Percentiles rank a stretch among this genome's conserved stretches.
Evolutionary conservation across 2,888 invertebrate species (phyloP).

Genomic region (Emesis furor): DNA sequence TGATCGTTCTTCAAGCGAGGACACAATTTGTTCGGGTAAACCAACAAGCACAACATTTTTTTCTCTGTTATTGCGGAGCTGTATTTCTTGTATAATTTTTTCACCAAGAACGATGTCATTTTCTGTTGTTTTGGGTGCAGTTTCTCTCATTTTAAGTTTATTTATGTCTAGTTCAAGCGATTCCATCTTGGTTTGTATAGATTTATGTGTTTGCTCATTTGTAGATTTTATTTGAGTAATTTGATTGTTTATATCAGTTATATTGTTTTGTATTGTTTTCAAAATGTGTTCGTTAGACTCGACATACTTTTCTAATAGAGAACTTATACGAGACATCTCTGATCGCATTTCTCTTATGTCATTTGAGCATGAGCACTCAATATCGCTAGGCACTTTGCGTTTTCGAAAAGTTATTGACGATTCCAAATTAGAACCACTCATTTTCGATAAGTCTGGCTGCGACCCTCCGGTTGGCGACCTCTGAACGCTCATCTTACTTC

Average conservation of each 20-base stretch:
- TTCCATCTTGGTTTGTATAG: no score
- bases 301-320: no score
- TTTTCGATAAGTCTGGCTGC: not conserved
- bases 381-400: not conserved
- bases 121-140: not conserved
- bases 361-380: no score
- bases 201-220: no score
- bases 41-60: no score
- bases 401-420: conserved; percentile 1
- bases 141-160: not conserved
- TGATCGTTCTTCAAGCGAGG: not conserved
- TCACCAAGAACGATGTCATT: not conserved
- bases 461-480: not conserved
- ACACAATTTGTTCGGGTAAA: not conserved
- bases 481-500: not conserved
- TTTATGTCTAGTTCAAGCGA: not conserved
- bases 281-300: no score
- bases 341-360: no score
- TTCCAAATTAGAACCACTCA: not conserved
- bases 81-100: not conserved
- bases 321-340: no score
- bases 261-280: no score
- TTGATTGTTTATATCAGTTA: no score
- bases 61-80: no score
- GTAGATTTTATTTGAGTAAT: no score